phyloP scores from a whole-genome alignment of 2,797 vertebrate genomes.

The Oryzias sinensis region DNA sequence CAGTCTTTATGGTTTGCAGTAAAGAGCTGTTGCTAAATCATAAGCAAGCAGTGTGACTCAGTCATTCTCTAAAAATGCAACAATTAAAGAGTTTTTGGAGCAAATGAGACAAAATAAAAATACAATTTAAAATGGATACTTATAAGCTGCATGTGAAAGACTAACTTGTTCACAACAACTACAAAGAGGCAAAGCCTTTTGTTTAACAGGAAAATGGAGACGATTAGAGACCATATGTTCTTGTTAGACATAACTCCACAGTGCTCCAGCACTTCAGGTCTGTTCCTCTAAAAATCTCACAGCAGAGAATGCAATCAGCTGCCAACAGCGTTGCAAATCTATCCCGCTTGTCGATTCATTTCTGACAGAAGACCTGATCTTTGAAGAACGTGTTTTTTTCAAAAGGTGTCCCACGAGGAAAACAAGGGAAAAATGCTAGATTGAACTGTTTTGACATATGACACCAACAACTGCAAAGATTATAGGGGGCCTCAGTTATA shows the following conservation, averaged over 20 bases:
- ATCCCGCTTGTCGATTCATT: conserved; percentile 43
- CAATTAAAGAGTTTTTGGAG: conserved; percentile 2
- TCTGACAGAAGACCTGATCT: conserved; percentile 26
- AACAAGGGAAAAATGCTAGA: conserved; percentile 11
- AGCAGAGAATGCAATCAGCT: conserved; percentile 16
- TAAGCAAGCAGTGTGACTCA: conserved; percentile 22
- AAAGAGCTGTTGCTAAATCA: conserved; percentile 9
- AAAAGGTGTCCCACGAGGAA: conserved; percentile 26
- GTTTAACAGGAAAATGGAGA: too few species aligned
- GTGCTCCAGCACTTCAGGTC: background rate
- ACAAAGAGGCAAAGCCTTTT: too few species aligned
- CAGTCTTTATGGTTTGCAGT: background rate
- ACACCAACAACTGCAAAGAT: conserved; percentile 1
- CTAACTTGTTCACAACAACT: too few species aligned
- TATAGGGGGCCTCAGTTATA: conserved; percentile 2
- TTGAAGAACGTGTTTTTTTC: background rate
- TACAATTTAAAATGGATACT: background rate
- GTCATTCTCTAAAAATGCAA: conserved; percentile 16
- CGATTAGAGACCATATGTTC: too few species aligned
- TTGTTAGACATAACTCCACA: too few species aligned
- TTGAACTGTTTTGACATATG: background rate
- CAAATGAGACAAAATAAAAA: background rate
- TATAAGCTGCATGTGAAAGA: background rate
- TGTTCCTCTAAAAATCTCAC: conserved; percentile 25
- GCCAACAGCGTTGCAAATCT: conserved; percentile 33